Evolutionary conservation across 2,888 invertebrate species (phyloP).

Genomic region (Electrophaes corylata): DNA sequence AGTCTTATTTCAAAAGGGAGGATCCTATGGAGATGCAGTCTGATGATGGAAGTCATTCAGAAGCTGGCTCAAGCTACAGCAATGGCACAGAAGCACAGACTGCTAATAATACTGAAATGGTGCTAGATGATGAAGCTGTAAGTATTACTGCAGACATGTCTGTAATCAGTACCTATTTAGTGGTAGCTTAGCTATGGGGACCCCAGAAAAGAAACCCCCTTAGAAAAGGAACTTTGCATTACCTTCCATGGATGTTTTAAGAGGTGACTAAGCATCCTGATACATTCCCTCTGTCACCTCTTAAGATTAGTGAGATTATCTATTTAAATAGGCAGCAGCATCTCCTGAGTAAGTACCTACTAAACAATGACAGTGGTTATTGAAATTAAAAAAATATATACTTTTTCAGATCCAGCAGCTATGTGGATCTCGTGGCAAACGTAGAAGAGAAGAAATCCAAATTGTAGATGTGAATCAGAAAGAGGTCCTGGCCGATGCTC

Average conservation of each 20-base stretch:
- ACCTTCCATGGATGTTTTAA: too few species aligned
- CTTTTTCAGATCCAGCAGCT: slow-evolving; percentile 85
- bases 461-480: slow-evolving; percentile 93
- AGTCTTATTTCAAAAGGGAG: slow-evolving; percentile 70
- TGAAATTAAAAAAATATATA: too few species aligned
- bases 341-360: too few species aligned
- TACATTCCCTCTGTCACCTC: too few species aligned
- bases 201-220: too few species aligned
- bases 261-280: too few species aligned
- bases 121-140: slow-evolving; percentile 76
- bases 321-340: too few species aligned
- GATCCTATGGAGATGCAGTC: slow-evolving; percentile 41
- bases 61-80: slow-evolving; percentile 43
- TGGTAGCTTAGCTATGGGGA: too few species aligned
- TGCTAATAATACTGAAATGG: slow-evolving; percentile 44
- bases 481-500: slow-evolving; percentile 91
- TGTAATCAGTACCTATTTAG: too few species aligned
- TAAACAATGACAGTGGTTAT: too few species aligned
- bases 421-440: slow-evolving; percentile 87
- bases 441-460: slow-evolving; percentile 87
- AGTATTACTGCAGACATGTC: slow-evolving; percentile 43
- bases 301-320: too few species aligned
- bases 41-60: slow-evolving; percentile 35
- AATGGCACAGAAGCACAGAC: slow-evolving; percentile 41
- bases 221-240: too few species aligned